Evolutionary conservation across 1,140 invertebrate genomes (phyloP), one percentile per base, ranked within the genome.

Genomic region (Cataglyphis hispanica): DNA sequence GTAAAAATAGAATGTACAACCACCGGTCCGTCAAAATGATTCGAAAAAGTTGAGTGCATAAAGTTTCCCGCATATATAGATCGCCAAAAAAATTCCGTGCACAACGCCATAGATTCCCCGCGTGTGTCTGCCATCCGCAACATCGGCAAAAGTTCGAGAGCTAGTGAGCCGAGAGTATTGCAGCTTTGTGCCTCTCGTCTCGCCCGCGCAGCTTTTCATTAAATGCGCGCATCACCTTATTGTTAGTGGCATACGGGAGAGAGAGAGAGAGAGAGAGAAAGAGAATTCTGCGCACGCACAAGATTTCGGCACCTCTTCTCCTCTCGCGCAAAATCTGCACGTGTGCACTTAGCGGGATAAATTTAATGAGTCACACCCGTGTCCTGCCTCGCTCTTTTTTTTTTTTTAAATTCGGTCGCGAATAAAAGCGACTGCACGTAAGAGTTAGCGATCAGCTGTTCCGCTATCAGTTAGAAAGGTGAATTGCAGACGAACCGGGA

Each of bases 121-220:
- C 50, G 37, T 72, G 63, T 40, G 46, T 81, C 78, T 81, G 77
- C 50, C 53, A 72, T 60, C 19, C 78, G 25, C 34, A 70, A 70
- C 64, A 10, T 74, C 72, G 66, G 25, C 37, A 60, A 74, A 83
- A 83, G 78, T 83, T 83, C 53, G 78, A 43, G 19, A 74, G 37
- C 78, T 27, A 56, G 64, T 43, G 64, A 81, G 25, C 34, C 53
- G 67, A 56, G 67, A 83, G 37, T 56, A 66, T 46, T 25, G 78
- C 25, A 60, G 78, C 78, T 81, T 81, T 81, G 78, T 72, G 34
- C 37, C 78, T 83, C 78, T 50, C 5, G 46, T 83, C 66, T 81
- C 66, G 67, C 46, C 46, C 78, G 67, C 67, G 16, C 67, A 83
- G 78, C 78, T 83, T 83, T 83, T 83, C 78, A 83, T 83, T 83